These are phyloP conservation scores for Cephalopholis sonnerati DNA, from an alignment of 2,113 vertebrate species.

Conservation along the genomic window DNA sequence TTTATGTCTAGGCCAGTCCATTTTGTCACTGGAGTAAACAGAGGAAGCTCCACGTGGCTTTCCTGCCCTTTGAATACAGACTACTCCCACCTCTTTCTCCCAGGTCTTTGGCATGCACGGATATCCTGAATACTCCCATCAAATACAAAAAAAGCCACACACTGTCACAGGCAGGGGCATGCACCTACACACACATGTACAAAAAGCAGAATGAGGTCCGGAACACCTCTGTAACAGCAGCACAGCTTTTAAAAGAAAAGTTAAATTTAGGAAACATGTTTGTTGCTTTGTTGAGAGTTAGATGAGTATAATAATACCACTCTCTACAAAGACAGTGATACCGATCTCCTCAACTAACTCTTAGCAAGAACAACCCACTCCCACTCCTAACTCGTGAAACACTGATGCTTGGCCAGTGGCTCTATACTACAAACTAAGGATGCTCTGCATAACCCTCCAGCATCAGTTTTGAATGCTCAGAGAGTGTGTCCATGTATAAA, in stretches of 20 bases:
- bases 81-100: conserved; percentile 62
- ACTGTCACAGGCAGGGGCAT: conserved; percentile 22
- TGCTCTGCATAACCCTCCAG: too few species aligned
- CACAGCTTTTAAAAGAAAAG: conserved; percentile 7
- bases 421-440: too few species aligned
- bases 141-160: conserved; percentile 35
- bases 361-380: too few species aligned
- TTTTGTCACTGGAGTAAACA: conserved; percentile 80
- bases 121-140: conserved; percentile 74
- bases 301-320: conserved; percentile 4
- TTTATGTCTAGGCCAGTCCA: conserved; percentile 51
- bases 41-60: conserved; percentile 78
- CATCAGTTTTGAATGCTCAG: too few species aligned
- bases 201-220: not conserved
- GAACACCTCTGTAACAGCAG: conserved; percentile 13
- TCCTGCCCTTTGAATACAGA: conserved; percentile 78
- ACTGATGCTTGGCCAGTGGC: too few species aligned
- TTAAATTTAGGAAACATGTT: not conserved
- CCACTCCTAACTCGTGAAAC: too few species aligned
- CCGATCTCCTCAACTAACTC: not conserved
- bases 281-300: conserved; percentile 14
- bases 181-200: conserved; percentile 15
- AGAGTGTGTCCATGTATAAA: too few species aligned
- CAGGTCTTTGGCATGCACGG: conserved; percentile 52
- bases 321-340: not conserved